These are phyloP conservation scores for Forbesichthys agassizii DNA, from an alignment of 2,113 vertebrate genomes.

Conservation along the genomic window DNA sequence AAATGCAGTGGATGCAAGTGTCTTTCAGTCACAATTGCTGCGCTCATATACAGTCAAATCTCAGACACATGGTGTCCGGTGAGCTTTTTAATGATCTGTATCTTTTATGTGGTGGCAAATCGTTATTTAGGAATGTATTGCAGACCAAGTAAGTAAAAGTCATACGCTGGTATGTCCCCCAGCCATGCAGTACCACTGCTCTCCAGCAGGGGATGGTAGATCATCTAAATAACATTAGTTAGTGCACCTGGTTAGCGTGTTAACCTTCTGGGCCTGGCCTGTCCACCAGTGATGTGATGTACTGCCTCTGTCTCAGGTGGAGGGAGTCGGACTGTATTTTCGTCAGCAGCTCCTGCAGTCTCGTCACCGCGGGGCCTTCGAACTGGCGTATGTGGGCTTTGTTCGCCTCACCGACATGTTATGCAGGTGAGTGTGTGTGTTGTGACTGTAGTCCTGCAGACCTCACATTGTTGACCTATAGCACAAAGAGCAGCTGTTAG, in stretches of 20 bases:
- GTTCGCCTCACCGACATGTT: conserved; percentile 91
- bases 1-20: too few relatives aligned
- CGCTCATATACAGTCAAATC: too few relatives aligned
- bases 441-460: background rate
- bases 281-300: too few relatives aligned
- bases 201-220: too few relatives aligned
- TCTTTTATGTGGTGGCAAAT: background rate
- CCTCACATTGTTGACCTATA: background rate
- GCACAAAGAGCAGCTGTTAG: too few relatives aligned
- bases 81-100: background rate
- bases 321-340: conserved; percentile 91
- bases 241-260: too few relatives aligned
- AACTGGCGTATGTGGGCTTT: conserved; percentile 95
- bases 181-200: too few relatives aligned
- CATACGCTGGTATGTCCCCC: too few relatives aligned
- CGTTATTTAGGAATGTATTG: background rate
- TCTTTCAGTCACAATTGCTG: too few relatives aligned
- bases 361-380: conserved; percentile 95
- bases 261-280: too few relatives aligned
- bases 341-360: conserved; percentile 94
- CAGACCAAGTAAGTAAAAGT: too few relatives aligned
- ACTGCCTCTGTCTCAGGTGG: conserved; percentile 77
- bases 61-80: background rate
- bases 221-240: too few relatives aligned
- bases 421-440: conserved; percentile 78